Evolutionary conservation across 2,888 invertebrate species (phyloP).

Genomic region (Zeuzera pyrina): DNA sequence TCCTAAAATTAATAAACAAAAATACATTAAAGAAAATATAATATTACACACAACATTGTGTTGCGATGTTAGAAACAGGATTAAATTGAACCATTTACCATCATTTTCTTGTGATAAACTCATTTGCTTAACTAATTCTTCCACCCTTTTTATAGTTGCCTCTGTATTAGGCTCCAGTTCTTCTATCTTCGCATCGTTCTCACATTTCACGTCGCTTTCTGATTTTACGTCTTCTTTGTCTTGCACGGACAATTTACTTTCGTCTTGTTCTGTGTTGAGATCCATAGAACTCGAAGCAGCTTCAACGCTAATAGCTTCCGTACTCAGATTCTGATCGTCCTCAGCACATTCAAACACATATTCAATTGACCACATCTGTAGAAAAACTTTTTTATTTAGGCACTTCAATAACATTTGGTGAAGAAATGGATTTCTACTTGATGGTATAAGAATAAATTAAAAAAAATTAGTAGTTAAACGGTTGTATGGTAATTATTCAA

Average conservation of each 20-base stretch:
- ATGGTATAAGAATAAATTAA: no score
- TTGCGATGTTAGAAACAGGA: no score
- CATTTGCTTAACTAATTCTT: conserved; percentile 85
- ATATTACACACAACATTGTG: no score
- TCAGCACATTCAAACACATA: conserved; percentile 77
- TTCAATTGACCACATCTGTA: conserved; percentile 97
- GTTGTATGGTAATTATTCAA: no score
- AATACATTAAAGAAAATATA: not conserved
- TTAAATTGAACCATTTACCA: conserved; percentile 47
- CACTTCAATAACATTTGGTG: no score
- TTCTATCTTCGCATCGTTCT: conserved; percentile 32
- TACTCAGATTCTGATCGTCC: conserved; percentile 60
- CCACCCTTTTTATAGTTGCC: conserved; percentile 73
- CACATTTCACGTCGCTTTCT: conserved; percentile 26
- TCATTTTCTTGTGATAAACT: conserved; percentile 79
- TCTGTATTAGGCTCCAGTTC: conserved; percentile 40
- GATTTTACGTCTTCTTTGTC: conserved; percentile 34
- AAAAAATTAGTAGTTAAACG: no score
- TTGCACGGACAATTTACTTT: conserved; percentile 29
- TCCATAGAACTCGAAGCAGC: conserved; percentile 42
- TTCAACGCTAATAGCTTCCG: conserved; percentile 41
- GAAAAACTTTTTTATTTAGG: no score
- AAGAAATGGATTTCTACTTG: no score
- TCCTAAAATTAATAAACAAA: conserved; percentile 19
- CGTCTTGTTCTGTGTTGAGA: conserved; percentile 30